Percentiles rank a stretch among this genome's conserved stretches.
Evolutionary conservation across 35 echinoderm and acorn worm genomes (phyloP).

Genomic region (Stichopus chloronotus): DNA sequence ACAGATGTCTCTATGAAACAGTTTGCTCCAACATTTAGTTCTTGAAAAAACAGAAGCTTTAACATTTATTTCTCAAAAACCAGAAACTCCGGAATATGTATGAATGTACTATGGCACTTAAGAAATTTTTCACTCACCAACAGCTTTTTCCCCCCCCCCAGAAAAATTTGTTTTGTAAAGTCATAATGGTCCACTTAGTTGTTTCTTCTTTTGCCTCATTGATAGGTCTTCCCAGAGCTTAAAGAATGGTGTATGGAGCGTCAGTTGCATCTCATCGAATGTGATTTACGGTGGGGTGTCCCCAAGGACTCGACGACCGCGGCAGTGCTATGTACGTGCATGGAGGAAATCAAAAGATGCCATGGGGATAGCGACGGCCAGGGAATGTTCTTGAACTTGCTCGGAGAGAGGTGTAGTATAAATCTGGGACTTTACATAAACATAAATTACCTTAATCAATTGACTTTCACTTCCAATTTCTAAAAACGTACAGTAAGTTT

Average conservation of each 20-base stretch:
- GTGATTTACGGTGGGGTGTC: slow-evolving; percentile 90
- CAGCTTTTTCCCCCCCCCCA: no score
- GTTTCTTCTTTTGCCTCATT: background rate
- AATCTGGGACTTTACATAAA: background rate
- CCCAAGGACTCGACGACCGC: slow-evolving; percentile 84
- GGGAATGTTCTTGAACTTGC: slow-evolving; percentile 88
- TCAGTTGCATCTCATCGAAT: slow-evolving; percentile 84
- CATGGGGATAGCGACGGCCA: slow-evolving; percentile 89
- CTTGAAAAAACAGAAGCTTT: no score
- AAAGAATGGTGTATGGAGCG: slow-evolving; percentile 79
- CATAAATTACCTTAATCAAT: background rate
- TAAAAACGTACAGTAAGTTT: background rate
- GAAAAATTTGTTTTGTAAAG: no score
- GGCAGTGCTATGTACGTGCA: slow-evolving; percentile 74
- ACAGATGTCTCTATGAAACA: no score
- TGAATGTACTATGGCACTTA: no score
- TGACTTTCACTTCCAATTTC: background rate
- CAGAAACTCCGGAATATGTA: no score
- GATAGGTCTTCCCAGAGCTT: slow-evolving; percentile 94
- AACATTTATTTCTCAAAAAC: no score
- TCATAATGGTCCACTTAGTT: no score
- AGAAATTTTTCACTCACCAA: no score
- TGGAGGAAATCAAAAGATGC: slow-evolving; percentile 91
- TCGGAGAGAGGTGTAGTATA: slow-evolving; percentile 78
- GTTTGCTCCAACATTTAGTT: no score